Percentiles rank a stretch among this genome's conserved stretches.
phyloP scores from a whole-genome alignment of 2,797 vertebrate genomes.

The Lithobates pipiens region DNA sequence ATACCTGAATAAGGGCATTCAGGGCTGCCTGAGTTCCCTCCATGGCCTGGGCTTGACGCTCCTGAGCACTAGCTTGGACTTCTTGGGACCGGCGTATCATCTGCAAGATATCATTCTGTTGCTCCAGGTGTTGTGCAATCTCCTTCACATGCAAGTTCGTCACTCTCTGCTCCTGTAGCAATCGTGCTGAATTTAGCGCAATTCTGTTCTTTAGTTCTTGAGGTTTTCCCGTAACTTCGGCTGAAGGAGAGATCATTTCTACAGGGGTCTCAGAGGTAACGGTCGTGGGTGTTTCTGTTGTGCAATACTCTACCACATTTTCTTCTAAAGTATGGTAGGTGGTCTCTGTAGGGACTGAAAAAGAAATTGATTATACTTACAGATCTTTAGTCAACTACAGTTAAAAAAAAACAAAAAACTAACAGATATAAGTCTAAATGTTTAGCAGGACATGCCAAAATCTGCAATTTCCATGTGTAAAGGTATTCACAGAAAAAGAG shows the following conservation, averaged over 20 bases:
- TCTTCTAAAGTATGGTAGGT: constrained; percentile 92
- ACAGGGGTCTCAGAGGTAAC: constrained; percentile 82
- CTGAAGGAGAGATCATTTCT: constrained; percentile 85
- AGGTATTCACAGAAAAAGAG: too few species aligned
- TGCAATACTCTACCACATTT: constrained; percentile 95
- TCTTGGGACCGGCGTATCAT: constrained; percentile 95
- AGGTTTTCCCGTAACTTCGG: constrained; percentile 84
- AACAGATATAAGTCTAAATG: too few species aligned
- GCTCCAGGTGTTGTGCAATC: constrained; percentile 94
- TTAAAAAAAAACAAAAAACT: too few species aligned
- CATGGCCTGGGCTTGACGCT: constrained; percentile 94
- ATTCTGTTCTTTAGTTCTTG: constrained; percentile 96
- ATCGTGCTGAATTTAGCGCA: constrained; percentile 92
- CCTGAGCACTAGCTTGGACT: constrained; percentile 92
- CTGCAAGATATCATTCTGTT: constrained; percentile 93
- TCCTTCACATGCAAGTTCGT: constrained; percentile 95
- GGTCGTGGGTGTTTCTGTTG: constrained; percentile 80
- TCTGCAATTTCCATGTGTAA: too few species aligned
- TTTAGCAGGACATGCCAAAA: too few species aligned
- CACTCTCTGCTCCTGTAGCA: constrained; percentile 94
- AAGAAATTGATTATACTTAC: too few species aligned
- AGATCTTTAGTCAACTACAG: too few species aligned
- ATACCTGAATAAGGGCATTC: constrained; percentile 91
- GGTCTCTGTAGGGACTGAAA: constrained; percentile 81
- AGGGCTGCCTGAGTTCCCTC: constrained; percentile 93